Conservation (phyloP, 2,113 vertebrate genomes). For the Gallinago media region DNA sequence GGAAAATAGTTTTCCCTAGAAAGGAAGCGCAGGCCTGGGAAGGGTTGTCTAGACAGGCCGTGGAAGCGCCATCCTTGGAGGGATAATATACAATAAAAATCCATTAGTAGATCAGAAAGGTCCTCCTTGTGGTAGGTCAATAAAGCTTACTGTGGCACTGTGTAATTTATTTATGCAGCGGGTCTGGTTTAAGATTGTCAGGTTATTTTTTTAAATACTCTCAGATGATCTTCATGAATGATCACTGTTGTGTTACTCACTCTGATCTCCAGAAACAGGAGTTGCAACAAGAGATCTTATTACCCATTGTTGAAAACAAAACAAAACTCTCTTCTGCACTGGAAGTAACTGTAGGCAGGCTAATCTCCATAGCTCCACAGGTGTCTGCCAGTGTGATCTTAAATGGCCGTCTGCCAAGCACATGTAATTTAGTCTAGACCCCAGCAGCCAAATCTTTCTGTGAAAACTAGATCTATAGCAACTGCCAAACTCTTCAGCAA, state of each 20-base stretch:
- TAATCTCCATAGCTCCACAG: background rate
- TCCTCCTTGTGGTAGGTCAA: background rate
- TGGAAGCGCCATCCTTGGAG: too few relatives aligned
- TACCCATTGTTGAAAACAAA: conserved; percentile 12
- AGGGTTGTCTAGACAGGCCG: too few relatives aligned
- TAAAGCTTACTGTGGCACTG: background rate
- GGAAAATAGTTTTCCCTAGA: too few relatives aligned
- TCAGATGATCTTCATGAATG: background rate
- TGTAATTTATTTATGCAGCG: background rate
- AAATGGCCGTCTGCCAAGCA: background rate
- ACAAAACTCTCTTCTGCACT: background rate
- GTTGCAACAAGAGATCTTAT: background rate
- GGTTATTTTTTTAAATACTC: background rate
- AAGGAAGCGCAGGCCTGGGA: too few relatives aligned
- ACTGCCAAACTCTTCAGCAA: background rate
- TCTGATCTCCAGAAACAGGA: conserved; percentile 8
- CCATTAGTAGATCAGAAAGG: background rate
- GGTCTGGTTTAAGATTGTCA: background rate
- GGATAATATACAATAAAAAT: background rate
- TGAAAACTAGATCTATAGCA: background rate
- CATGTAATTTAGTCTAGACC: background rate
- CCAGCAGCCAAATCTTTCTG: background rate
- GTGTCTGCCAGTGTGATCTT: background rate
- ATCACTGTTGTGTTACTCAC: background rate
- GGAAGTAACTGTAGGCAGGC: background rate